phyloP scores from a whole-genome alignment of 2,113 vertebrate species.

The Clarias batrachus region DNA sequence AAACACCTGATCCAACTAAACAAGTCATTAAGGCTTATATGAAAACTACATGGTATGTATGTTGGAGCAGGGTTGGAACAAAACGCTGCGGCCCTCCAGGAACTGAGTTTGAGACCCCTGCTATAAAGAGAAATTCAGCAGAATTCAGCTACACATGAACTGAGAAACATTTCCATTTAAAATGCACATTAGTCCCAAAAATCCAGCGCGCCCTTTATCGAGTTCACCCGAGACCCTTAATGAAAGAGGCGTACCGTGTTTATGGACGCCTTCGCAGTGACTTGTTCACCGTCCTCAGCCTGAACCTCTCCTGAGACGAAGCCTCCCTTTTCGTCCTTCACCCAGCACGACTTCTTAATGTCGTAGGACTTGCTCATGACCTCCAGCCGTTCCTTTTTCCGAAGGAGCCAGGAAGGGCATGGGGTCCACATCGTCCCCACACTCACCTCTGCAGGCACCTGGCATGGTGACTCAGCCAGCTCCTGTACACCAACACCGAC shows the following conservation, averaged over 20 bases:
- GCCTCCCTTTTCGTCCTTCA: conserved; percentile 73
- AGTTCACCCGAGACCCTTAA: not conserved
- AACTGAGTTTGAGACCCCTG: too few species aligned
- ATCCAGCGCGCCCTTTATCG: not conserved
- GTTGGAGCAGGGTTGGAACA: too few species aligned
- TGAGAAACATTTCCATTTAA: not conserved
- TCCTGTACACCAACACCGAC: conserved; percentile 30
- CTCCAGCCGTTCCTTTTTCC: conserved; percentile 75
- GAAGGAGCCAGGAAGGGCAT: conserved; percentile 72
- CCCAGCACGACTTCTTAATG: conserved; percentile 76
- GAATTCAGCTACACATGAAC: not conserved
- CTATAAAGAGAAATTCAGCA: not conserved
- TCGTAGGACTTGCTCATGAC: conserved; percentile 75
- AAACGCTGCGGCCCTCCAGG: too few species aligned
- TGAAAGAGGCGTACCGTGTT: conserved; percentile 63
- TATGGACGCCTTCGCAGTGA: conserved; percentile 70
- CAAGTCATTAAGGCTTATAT: too few species aligned
- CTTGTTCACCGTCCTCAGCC: conserved; percentile 66
- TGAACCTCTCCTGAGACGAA: conserved; percentile 70
- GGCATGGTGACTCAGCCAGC: conserved; percentile 63
- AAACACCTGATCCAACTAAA: too few species aligned
- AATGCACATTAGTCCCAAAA: not conserved
- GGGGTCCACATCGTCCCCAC: conserved; percentile 68
- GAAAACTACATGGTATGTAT: too few species aligned
- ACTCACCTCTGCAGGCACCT: conserved; percentile 72